Evolutionary conservation across 2,797 vertebrate genomes (phyloP), one percentile per base, ranked within the genome.

Genomic region (Rousettus madagascariensis): DNA sequence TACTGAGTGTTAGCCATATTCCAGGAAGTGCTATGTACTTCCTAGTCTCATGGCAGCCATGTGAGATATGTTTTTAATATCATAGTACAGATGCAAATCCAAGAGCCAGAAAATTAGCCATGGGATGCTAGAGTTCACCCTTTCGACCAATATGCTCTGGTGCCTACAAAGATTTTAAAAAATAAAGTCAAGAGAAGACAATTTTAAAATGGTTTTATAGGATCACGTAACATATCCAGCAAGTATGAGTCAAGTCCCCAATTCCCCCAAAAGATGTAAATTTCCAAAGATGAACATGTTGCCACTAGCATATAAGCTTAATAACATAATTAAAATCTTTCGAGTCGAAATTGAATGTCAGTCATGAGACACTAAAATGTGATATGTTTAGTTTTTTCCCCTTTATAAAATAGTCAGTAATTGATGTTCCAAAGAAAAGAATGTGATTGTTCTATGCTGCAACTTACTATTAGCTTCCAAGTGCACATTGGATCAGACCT

Each of bases 191-290:
- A 92, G 36, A 72, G 74, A 83, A 95, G 61, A 71, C 4, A 82
- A 94, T 61, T 92, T 94, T 55, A 91, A 97, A 95, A 86, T 63
- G 82, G 6, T 43, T 91, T 88, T 94, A 61, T 1, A 57, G 43
- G 74, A 94, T 92, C 83, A 65, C 24, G 36, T 86, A 84, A 66
- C 49, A n/a, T 80, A 95, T 72, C 74, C 41, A 78, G 46, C 22
- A 95, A 94, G 69, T 63, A 89, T n/a, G 49, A 97, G 83, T 65
- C 85, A 96, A 94, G 92, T 91, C 59, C 20, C 79, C 83, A 86
- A 1, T 53, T 88, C 74, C 66, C 83, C 83, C 86, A 53, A 79
- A 95, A 91, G 83, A 74, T 88, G 95, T 71, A 88, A 94, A 66
- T 89, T 91, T 92, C 74, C 26, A 86, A 88, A 78, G 74, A 79